phyloP scores from a whole-genome alignment of 2,888 invertebrate species.

The Pemphredon lugubris region DNA sequence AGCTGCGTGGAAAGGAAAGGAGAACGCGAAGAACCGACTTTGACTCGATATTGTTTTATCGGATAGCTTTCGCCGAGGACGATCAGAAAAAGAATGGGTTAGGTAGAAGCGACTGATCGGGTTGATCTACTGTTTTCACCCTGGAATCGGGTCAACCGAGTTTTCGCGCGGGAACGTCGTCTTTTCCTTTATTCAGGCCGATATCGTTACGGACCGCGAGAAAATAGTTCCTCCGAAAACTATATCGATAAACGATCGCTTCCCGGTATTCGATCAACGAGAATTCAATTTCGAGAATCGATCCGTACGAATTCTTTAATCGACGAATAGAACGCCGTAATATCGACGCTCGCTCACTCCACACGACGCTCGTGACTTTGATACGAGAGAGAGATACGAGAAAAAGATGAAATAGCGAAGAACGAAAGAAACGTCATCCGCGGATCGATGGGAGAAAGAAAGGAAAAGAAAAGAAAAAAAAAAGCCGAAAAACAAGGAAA shows the following conservation, averaged over 20 bases:
- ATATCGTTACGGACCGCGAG: background rate
- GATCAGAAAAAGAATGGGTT: slow-evolving; percentile 31
- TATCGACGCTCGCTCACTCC: no score
- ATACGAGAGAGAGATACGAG: no score
- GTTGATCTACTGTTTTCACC: slow-evolving; percentile 59
- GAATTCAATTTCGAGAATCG: background rate
- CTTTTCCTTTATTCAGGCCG: slow-evolving; percentile 38
- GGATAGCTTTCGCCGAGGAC: slow-evolving; percentile 44
- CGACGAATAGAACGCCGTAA: background rate
- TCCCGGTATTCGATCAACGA: no score
- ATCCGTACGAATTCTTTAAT: background rate
- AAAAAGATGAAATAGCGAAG: no score
- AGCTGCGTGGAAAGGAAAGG: background rate
- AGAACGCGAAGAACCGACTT: slow-evolving; percentile 10
- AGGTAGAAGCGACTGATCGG: slow-evolving; percentile 49
- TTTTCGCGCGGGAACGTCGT: slow-evolving; percentile 35
- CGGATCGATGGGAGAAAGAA: no score
- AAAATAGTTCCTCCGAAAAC: background rate
- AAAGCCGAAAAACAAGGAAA: no score
- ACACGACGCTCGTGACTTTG: no score
- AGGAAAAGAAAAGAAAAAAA: no score
- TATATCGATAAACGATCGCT: slow-evolving; percentile 3
- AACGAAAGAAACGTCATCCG: no score
- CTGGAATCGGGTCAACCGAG: slow-evolving; percentile 49
- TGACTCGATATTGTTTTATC: slow-evolving; percentile 57